A percentile compares a stretch with the other conserved stretches of the same genome.
These are phyloP conservation scores for Embiotoca jacksoni DNA, from an alignment of 2,113 vertebrate genomes.

Conservation along the genomic window DNA sequence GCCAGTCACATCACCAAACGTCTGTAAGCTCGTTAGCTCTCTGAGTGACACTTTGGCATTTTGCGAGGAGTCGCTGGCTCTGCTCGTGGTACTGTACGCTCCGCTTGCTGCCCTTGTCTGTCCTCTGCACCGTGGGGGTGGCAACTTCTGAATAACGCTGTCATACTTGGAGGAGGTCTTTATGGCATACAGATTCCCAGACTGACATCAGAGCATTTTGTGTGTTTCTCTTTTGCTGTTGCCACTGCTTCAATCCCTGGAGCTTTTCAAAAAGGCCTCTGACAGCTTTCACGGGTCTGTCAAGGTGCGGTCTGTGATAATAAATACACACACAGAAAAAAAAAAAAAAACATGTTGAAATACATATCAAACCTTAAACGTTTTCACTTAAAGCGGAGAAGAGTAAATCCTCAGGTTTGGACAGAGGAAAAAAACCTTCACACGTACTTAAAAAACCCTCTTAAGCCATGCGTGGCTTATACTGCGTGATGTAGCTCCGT, in stretches of 20 bases:
- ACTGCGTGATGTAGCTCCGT: constrained; percentile 4
- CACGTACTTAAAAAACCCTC: constrained; percentile 23
- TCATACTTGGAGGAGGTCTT: constrained; percentile 56
- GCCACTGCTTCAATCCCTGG: constrained; percentile 47
- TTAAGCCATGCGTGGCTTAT: constrained; percentile 37
- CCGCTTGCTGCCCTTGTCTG: constrained; percentile 60
- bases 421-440: not conserved
- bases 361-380: constrained; percentile 40
- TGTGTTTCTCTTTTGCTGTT: constrained; percentile 37
- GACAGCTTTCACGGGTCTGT: constrained; percentile 51
- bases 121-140: constrained; percentile 69
- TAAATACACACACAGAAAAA: not conserved
- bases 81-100: constrained; percentile 36
- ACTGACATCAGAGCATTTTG: constrained; percentile 46
- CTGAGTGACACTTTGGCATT: constrained; percentile 60
- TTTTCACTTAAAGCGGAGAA: constrained; percentile 43
- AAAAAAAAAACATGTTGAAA: constrained; percentile 1
- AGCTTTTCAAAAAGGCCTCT: constrained; percentile 48
- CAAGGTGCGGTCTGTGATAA: constrained; percentile 55
- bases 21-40: constrained; percentile 45
- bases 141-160: constrained; percentile 56
- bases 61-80: constrained; percentile 33
- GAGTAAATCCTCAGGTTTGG: constrained; percentile 13
- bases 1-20: constrained; percentile 9
- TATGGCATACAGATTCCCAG: constrained; percentile 62